phyloP scores from a whole-genome alignment of 2,113 vertebrate species.

The Mustela lutreola region DNA sequence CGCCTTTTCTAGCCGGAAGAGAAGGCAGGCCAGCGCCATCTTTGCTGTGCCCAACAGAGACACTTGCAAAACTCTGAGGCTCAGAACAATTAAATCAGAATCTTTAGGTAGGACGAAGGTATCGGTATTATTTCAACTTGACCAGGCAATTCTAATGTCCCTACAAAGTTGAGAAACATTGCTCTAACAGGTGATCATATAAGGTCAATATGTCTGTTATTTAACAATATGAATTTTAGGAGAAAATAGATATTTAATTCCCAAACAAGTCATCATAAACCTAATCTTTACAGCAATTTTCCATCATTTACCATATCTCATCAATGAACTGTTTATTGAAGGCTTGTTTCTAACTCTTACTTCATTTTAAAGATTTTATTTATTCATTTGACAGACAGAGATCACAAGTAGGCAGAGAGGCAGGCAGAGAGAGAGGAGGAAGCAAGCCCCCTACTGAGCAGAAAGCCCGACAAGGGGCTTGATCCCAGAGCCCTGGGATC shows the following conservation, averaged over 20 bases:
- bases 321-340: slow-evolving; percentile 75
- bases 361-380: slow-evolving; percentile 72
- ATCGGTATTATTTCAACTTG: neutral
- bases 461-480: too few species aligned
- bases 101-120: neutral
- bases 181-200: neutral
- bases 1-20: too few species aligned
- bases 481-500: too few species aligned
- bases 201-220: neutral
- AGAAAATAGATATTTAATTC: slow-evolving; percentile 14
- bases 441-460: too few species aligned
- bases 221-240: neutral
- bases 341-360: slow-evolving; percentile 47
- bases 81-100: slow-evolving; percentile 40
- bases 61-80: neutral
- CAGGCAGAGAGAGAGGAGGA: too few species aligned
- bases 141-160: neutral
- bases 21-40: too few species aligned
- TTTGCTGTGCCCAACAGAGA: neutral
- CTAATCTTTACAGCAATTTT: slow-evolving; percentile 77
- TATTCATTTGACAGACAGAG: too few species aligned
- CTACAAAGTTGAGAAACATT: neutral
- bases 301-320: slow-evolving; percentile 67
- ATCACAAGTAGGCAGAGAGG: too few species aligned
- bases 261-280: neutral